phyloP scores from a whole-genome alignment of 2,113 vertebrate species.

The Dasyurus viverrinus region DNA sequence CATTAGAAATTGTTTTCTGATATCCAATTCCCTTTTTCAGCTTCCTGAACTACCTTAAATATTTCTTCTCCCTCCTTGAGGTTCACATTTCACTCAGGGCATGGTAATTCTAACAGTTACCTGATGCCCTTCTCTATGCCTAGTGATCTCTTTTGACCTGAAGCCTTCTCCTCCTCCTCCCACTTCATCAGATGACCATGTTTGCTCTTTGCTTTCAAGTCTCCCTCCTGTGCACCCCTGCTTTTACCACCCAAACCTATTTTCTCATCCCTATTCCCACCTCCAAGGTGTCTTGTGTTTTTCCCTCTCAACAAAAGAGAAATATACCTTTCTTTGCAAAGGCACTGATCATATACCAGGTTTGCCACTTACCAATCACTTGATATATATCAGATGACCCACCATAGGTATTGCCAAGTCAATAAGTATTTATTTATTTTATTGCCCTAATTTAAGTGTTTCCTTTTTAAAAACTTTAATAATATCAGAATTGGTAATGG shows the following conservation, averaged over 20 bases:
- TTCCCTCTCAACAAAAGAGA: neutral
- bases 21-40: constrained; percentile 63
- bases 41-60: constrained; percentile 44
- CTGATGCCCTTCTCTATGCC: constrained; percentile 26
- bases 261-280: neutral
- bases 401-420: neutral
- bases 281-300: neutral
- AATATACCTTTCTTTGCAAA: neutral
- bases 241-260: neutral
- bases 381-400: neutral
- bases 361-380: neutral
- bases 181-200: neutral
- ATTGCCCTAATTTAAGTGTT: neutral
- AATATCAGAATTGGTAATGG: constrained; percentile 16
- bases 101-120: constrained; percentile 55
- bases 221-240: neutral
- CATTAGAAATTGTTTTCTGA: constrained; percentile 65
- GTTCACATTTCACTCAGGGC: constrained; percentile 63
- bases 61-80: constrained; percentile 26
- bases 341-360: neutral
- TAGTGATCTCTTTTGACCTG: constrained; percentile 27
- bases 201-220: constrained; percentile 2
- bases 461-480: neutral
- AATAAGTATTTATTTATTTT: neutral
- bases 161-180: neutral